These are phyloP conservation scores for Calephelis nemesis DNA, from an alignment of 1,140 invertebrate genomes.

Conservation along the genomic window DNA sequence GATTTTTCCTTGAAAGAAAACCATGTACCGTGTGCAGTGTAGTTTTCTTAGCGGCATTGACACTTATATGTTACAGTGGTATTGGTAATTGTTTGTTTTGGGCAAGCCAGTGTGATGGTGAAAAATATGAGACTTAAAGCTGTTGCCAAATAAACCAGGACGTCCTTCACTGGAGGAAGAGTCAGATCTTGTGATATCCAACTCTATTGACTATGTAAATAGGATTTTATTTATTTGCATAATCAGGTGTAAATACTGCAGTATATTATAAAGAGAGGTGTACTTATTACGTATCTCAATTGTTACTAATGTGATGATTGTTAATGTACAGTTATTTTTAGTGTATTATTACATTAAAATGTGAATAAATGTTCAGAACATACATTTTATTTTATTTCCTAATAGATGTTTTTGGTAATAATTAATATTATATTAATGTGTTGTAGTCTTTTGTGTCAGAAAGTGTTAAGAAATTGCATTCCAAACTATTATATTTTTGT, in stretches of 20 bases:
- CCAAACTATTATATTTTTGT: no score
- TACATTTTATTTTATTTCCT: background rate
- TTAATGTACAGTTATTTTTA: constrained; percentile 65
- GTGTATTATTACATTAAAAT: constrained; percentile 46
- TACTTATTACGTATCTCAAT: constrained; percentile 57
- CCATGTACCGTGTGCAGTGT: constrained; percentile 98
- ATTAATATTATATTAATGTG: no score
- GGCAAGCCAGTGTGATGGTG: constrained; percentile 88
- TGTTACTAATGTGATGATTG: constrained; percentile 55
- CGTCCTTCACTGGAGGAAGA: constrained; percentile 22
- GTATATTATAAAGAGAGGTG: constrained; percentile 41
- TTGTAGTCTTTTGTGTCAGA: no score
- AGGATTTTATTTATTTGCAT: constrained; percentile 49
- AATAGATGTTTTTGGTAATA: background rate
- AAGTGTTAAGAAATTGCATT: no score
- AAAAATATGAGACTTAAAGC: constrained; percentile 84
- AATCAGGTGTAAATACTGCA: constrained; percentile 40
- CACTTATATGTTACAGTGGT: constrained; percentile 97
- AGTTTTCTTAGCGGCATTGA: constrained; percentile 94
- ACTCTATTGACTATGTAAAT: constrained; percentile 60
- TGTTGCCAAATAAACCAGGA: constrained; percentile 38
- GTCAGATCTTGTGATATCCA: constrained; percentile 6
- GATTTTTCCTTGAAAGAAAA: constrained; percentile 96
- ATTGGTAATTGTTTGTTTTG: constrained; percentile 96
- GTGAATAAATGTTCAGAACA: constrained; percentile 40